phyloP scores from a whole-genome alignment of 2,888 invertebrate species.

The Eupelmus urozonus region DNA sequence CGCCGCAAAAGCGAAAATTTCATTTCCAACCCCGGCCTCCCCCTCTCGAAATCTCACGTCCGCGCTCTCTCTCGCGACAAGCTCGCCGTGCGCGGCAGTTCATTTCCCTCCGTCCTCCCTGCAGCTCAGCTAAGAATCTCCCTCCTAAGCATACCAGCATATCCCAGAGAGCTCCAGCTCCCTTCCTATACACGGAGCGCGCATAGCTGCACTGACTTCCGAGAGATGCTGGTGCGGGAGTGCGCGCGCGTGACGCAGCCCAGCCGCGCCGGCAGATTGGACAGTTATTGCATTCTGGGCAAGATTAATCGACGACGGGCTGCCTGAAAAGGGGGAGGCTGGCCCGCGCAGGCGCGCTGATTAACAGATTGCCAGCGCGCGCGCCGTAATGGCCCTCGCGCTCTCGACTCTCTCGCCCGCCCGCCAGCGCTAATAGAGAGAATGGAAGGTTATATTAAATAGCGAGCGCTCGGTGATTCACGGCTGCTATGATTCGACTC shows the following conservation, averaged over 20 bases:
- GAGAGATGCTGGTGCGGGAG: conserved; percentile 1
- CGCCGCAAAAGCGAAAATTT: too few relatives aligned
- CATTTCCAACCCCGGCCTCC: too few relatives aligned
- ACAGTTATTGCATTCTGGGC: conserved; percentile 78
- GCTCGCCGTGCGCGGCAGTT: conserved; percentile 15
- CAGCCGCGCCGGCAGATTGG: conserved; percentile 72
- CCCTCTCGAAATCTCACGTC: too few relatives aligned
- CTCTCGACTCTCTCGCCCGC: not conserved
- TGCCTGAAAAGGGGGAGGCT: conserved; percentile 30
- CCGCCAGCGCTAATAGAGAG: conserved; percentile 27
- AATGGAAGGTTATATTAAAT: conserved; percentile 40
- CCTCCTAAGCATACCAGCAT: too few relatives aligned
- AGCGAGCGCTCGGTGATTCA: conserved; percentile 30
- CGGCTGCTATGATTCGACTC: not conserved
- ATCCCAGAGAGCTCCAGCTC: conserved; percentile 21
- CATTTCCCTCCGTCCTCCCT: conserved; percentile 2
- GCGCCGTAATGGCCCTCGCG: not conserved
- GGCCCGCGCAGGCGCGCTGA: conserved; percentile 67
- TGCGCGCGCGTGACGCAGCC: conserved; percentile 70
- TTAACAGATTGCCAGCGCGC: conserved; percentile 72
- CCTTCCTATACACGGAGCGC: conserved; percentile 18
- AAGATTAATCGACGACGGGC: conserved; percentile 76
- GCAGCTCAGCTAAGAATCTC: too few relatives aligned
- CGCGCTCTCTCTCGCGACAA: too few relatives aligned
- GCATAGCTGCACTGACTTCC: conserved; percentile 58